A percentile compares a stretch with the other conserved stretches of the same genome.
Conservation (phyloP, 2,797 vertebrate genomes). For the Cossypha dichroa region DNA sequence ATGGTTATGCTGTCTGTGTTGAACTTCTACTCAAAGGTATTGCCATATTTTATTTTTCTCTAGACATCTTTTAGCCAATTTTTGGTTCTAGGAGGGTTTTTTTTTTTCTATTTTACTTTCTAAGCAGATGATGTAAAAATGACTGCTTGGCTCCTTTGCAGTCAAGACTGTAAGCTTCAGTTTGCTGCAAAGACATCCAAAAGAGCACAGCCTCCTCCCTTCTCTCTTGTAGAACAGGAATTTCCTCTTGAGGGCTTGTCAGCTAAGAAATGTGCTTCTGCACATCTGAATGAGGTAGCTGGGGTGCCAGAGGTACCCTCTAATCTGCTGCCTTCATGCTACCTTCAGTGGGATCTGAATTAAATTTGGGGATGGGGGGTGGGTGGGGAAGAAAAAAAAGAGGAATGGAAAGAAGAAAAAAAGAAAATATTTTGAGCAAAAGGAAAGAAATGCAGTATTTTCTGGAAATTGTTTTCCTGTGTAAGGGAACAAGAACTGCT, state of each 20-base stretch:
- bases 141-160: background rate
- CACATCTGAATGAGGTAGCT: background rate
- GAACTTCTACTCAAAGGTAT: background rate
- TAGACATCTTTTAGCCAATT: background rate
- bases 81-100: background rate
- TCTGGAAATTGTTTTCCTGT: background rate
- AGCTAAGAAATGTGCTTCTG: background rate
- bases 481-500: background rate
- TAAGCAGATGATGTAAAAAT: background rate
- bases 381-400: rapidly evolving
- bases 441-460: background rate
- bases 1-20: background rate
- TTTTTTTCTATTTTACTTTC: background rate
- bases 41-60: background rate
- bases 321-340: background rate
- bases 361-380: background rate
- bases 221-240: background rate
- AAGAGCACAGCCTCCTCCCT: background rate
- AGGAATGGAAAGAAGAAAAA: background rate
- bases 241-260: background rate
- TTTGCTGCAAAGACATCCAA: background rate
- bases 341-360: background rate
- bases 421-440: background rate
- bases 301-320: background rate
- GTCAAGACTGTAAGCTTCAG: background rate